Base-by-base conservation (phyloP, 2,888 invertebrate species). In the Troglohyphantes excavatus region DNA sequence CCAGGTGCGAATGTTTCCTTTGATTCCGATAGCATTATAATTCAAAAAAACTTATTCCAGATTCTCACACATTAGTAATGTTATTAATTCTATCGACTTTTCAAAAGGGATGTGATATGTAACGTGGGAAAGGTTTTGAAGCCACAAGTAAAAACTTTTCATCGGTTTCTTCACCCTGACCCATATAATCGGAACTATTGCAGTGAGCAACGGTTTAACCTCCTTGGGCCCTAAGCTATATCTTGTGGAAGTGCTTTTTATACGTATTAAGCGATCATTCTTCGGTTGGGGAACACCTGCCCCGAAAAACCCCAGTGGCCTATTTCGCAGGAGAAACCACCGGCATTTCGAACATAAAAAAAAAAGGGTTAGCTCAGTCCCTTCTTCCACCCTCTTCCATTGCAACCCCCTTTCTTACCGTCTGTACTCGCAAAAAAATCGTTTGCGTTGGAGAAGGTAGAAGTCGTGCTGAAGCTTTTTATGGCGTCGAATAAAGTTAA, bases 231-330 rank as follows among this genome's bases (percentile, higher is more conserved):
- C 29, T 21, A 65, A 65, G 27, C 46, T 9, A 43, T 13, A 39
- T 78, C 78, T 26, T 63, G 43, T 78, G 65, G 63, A 65, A 65
- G 53, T 33, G 68, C 82, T 82, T 82, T 82, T 61, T 82, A 72
- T 72, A 17, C 5, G 53, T 53, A 53, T 53, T 53, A 70, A 78
- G 85, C 29, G 68, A 85, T 85, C 84, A 29, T 27, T 75, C 46
- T 86, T 86, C 78, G 68, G 63, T 67, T 72, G 46, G 68, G 75
- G 23, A 86, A 86, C 85, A 86, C 85, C 85, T 86, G 85, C 85
- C 83, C 67, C 21, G 39, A 70, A 78, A 61, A 72, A 83, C 83
- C 78, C 75, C 68, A 68, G 61, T 86, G 85, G 85, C 85, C 85
- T 78, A 86, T 86, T 78, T 86, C 70, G 76, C 85, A 61, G 61